Percentiles rank a stretch among this genome's conserved stretches.
Conservation (phyloP, 2,888 invertebrate genomes). For the Helleia helle region DNA sequence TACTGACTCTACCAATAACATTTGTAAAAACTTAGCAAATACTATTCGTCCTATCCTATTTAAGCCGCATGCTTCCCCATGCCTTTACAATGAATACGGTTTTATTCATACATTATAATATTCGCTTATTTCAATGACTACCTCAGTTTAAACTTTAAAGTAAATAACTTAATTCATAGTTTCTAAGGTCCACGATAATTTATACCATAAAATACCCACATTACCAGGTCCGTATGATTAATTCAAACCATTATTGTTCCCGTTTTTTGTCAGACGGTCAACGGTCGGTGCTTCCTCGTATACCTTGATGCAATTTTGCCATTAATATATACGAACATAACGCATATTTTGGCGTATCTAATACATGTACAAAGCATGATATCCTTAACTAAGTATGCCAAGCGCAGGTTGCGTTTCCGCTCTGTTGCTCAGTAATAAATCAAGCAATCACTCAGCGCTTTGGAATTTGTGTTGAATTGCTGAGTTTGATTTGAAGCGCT, state of each 20-base stretch:
- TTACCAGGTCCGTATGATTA: constrained; percentile 12
- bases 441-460: constrained; percentile 13
- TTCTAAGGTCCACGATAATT: background rate
- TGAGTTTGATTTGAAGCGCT: background rate
- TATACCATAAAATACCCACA: constrained; percentile 8
- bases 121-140: too few species aligned
- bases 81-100: too few species aligned
- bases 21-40: too few species aligned
- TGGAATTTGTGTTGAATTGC: constrained; percentile 4
- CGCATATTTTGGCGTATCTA: constrained; percentile 2
- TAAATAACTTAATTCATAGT: background rate
- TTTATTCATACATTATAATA: too few species aligned
- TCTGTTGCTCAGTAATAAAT: constrained; percentile 25
- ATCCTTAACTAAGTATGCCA: constrained; percentile 24
- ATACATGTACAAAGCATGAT: constrained; percentile 10
- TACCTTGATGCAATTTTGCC: background rate
- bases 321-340: background rate
- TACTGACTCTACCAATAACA: too few species aligned
- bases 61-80: too few species aligned
- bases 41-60: too few species aligned
- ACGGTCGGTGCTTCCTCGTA: constrained; percentile 6
- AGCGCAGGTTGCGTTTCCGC: constrained; percentile 41
- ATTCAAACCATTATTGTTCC: constrained; percentile 14
- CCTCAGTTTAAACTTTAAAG: too few species aligned
- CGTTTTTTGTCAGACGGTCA: constrained; percentile 11